Base-by-base conservation (phyloP, 64 coral and sea anemone species). In the Porites lutea region DNA sequence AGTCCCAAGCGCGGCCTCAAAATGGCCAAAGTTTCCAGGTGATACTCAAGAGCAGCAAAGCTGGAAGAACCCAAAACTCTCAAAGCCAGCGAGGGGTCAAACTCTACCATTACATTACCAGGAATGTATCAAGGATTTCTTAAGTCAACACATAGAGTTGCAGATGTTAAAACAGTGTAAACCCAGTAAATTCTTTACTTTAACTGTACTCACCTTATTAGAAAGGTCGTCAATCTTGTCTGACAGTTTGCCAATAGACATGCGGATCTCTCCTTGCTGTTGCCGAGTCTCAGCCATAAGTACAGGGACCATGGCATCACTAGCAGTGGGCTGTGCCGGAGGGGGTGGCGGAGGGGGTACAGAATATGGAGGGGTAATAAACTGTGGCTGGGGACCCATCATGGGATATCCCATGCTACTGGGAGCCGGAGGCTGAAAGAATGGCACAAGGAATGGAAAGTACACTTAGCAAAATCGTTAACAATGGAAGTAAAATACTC, bases 251-350 rank as follows among this genome's bases (percentile, higher is more conserved):
- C 77, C 85, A 12, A 99, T 96, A 2, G 88, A 85, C 92, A 96
- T 93, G 52, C 94, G 95, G 13, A 99, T 89, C 85, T 99, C 97
- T 59, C 93, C 90, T 49, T 99, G 97, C 49, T 99, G 94, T 46
- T 99, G 97, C 20, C 97, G 88, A 74, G 89, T 99, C 83, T 99
- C 97, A n/a, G 97, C 94, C 97, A 99, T 99, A 37, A 99, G 48
- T 10, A 99, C 94, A 3, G 97, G 94, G 22, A 98, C 90, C 96
- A 98, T 96, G n/a, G 93, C 96, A 60, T 98, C 96, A 95, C 84
- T 98, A 84, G 96, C 89, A 14, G 84, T 58, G 71, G 94, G 89
- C 20, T 90, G 94, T 53, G 77, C 79, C 7, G 88, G 78, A 59
- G 96, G 96, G 18, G 90, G 49, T 68, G 88, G 70, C 0, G 93